phyloP scores from a whole-genome alignment of 2,888 invertebrate species.

The Ryuthela nishihirai region DNA sequence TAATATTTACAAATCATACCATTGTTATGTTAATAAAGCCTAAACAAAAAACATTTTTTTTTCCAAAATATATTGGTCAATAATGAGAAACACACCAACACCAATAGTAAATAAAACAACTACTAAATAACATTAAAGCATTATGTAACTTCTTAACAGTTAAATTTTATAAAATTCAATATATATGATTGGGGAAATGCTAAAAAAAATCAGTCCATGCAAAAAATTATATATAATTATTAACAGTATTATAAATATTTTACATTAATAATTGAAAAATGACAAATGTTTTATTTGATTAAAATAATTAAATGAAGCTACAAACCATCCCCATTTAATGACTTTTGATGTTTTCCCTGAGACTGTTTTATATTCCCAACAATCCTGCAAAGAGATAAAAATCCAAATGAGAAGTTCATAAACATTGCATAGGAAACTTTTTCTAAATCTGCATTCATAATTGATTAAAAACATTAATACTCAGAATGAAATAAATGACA shows the following conservation, averaged over 20 bases:
- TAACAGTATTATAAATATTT: not conserved
- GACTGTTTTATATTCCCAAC: conserved; percentile 14
- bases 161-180: too few species aligned
- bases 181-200: not conserved
- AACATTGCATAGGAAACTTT: not conserved
- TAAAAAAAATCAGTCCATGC: not conserved
- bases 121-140: too few species aligned
- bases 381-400: conserved; percentile 12
- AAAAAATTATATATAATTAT: not conserved
- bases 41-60: too few species aligned
- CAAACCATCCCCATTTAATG: conserved; percentile 9
- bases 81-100: too few species aligned
- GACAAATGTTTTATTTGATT: not conserved
- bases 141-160: too few species aligned
- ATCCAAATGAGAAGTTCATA: not conserved
- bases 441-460: too few species aligned
- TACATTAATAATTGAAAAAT: not conserved
- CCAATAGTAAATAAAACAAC: too few species aligned
- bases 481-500: too few species aligned
- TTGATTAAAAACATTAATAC: too few species aligned
- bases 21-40: too few species aligned
- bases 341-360: conserved; percentile 6
- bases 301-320: not conserved
- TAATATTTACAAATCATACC: too few species aligned
- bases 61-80: too few species aligned